phyloP scores from a whole-genome alignment of 2,888 invertebrate species.

The Luperina testacea region DNA sequence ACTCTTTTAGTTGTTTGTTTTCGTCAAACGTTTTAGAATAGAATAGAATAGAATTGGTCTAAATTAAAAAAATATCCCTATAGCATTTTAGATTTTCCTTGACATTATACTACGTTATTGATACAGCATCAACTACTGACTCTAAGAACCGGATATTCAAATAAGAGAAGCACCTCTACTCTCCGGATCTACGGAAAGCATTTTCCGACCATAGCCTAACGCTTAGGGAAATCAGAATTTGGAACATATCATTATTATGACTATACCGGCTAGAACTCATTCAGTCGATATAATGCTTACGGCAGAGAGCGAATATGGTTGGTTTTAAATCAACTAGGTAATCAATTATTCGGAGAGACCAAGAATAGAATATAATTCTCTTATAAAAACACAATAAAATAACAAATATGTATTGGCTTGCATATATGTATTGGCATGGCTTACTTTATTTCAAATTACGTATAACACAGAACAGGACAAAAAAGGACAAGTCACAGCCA shows the following conservation, averaged over 20 bases:
- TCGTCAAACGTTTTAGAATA: not conserved
- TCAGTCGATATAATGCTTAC: not conserved
- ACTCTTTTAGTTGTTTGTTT: not conserved
- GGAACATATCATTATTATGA: conserved; percentile 13
- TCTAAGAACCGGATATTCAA: not conserved
- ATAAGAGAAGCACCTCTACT: not conserved
- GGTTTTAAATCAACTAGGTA: not conserved
- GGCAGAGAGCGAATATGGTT: too few relatives aligned
- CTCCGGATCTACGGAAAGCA: not conserved
- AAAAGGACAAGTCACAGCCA: conserved; percentile 10
- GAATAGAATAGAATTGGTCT: not conserved
- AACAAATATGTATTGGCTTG: not conserved
- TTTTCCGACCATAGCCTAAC: conserved; percentile 13
- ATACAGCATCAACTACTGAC: not conserved
- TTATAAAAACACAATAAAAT: not conserved
- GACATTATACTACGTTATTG: not conserved
- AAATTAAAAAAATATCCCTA: not conserved
- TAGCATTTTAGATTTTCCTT: not conserved
- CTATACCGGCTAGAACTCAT: not conserved
- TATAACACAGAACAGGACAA: not conserved
- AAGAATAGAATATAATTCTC: not conserved
- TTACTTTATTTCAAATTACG: not conserved
- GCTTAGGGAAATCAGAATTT: conserved; percentile 43
- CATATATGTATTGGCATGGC: too few relatives aligned
- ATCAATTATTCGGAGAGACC: not conserved